These are phyloP conservation scores for Oreochromis aureus DNA, from an alignment of 2,113 vertebrate species.

Conservation along the genomic window DNA sequence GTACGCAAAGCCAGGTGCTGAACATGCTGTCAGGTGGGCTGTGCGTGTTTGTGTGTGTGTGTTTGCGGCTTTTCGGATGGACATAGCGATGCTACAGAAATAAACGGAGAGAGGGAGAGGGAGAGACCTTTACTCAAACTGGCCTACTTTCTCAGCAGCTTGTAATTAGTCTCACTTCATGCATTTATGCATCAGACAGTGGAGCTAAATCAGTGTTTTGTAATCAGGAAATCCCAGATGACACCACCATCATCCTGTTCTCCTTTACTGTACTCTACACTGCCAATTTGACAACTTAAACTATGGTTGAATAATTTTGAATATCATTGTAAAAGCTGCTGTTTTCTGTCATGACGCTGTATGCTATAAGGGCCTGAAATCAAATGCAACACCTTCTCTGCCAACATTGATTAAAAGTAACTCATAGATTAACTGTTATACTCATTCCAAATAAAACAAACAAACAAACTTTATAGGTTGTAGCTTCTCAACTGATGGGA, in stretches of 20 bases:
- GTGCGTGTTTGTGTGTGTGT: not conserved
- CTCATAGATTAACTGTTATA: not conserved
- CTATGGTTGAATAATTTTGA: not conserved
- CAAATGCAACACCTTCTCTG: not conserved
- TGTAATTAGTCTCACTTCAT: slow-evolving; percentile 32
- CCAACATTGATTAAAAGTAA: not conserved
- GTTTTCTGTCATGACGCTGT: not conserved
- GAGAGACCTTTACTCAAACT: slow-evolving; percentile 28
- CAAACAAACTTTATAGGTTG: not conserved
- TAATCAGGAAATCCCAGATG: slow-evolving; percentile 15
- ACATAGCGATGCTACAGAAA: not conserved
- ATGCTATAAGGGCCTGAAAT: not conserved
- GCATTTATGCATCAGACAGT: slow-evolving; percentile 29
- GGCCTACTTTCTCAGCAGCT: slow-evolving; percentile 33
- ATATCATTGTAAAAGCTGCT: not conserved
- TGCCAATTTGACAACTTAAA: not conserved
- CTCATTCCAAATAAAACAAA: not conserved
- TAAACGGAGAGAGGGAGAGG: not conserved
- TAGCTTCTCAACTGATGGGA: not conserved
- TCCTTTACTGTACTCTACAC: not conserved
- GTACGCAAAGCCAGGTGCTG: rapidly evolving
- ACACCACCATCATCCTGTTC: not conserved
- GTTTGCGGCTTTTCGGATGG: not conserved
- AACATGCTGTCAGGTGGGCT: not conserved
- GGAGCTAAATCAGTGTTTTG: slow-evolving; percentile 29